These are phyloP conservation scores for Syrmaticus mikado DNA, from an alignment of 2,113 vertebrate genomes.

Conservation along the genomic window DNA sequence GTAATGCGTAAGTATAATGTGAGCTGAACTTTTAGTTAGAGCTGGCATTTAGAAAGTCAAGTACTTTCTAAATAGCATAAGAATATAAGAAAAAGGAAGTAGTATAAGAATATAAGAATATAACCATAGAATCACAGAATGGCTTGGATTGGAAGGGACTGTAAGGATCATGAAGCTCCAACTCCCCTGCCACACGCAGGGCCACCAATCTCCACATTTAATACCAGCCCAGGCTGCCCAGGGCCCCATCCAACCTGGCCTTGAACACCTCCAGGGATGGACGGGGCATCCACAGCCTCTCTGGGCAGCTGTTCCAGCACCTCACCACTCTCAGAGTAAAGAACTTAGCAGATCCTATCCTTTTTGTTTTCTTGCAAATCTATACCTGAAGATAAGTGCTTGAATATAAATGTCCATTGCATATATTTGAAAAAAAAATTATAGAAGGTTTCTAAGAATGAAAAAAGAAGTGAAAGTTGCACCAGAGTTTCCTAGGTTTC, in stretches of 20 bases:
- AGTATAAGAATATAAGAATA: neutral
- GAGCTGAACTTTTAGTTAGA: neutral
- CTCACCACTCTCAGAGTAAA: too few species aligned
- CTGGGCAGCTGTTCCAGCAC: too few species aligned
- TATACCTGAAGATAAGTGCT: neutral
- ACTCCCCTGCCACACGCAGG: too few species aligned
- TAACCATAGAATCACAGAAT: too few species aligned
- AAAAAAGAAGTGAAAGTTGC: neutral
- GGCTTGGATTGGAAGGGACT: too few species aligned
- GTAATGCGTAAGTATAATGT: conserved; percentile 70
- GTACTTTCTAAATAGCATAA: too few species aligned
- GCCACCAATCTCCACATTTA: too few species aligned
- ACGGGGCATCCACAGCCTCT: too few species aligned
- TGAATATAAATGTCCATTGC: neutral
- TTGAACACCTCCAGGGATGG: too few species aligned
- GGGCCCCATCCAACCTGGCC: too few species aligned
- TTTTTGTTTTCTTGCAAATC: neutral
- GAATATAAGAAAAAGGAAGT: neutral
- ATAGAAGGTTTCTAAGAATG: neutral
- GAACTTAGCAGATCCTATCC: neutral
- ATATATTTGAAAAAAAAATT: neutral
- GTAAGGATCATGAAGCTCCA: too few species aligned
- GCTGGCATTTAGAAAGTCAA: neutral
- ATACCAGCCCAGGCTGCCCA: too few species aligned
- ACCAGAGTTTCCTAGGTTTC: neutral